Base-by-base conservation (phyloP, 2,797 vertebrate genomes). In the Coregonus suidteri region DNA sequence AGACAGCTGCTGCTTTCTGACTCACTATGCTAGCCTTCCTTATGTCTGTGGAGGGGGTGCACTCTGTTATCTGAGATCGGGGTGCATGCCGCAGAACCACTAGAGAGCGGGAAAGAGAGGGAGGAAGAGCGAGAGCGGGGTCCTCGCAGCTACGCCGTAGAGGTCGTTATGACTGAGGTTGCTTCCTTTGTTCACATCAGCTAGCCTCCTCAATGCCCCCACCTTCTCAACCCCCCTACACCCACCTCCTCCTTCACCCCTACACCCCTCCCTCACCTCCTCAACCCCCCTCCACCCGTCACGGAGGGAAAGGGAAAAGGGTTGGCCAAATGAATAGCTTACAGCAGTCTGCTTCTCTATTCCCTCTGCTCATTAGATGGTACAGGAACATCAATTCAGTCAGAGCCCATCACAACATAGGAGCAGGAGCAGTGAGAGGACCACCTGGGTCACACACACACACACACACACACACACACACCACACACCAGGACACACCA, bases 281-380 rank as follows among this genome's bases (percentile, higher is more conserved):
- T 30, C 4, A 6, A n/a, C 41, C 25, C 15, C 4, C 13, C 30
- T 34, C 25, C 5, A 11, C n/a, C 7, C 30, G 2, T 47, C 41
- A 9, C 6, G 16, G 53, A 9, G 4, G 56, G n/a, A 25, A 25
- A 11, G 59, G 59, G n/a, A 4, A 25, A 4, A 31, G 65, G 6
- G 64, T n/a, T 79, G 74, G 76, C 82, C 73, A 81, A 85, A 84
- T 81, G 81, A 83, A 82, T 82, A 79, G 82, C 88, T 85, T 6
- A 53, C 69, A 87, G 88, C 85, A 16, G 76, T 73, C 84, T 81
- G 73, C 67, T 35, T 73, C 66, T 20, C 78, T 87, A 89, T 88
- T 92, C 88, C 89, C 82, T 83, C 34, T 78, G 84, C 89, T 91
- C 87, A 90, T 93, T 91, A 91, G 51, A 75, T 53, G 81, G 73